Conservation (phyloP, 64 coral and sea anemone genomes). For the Montipora efflorescens region DNA sequence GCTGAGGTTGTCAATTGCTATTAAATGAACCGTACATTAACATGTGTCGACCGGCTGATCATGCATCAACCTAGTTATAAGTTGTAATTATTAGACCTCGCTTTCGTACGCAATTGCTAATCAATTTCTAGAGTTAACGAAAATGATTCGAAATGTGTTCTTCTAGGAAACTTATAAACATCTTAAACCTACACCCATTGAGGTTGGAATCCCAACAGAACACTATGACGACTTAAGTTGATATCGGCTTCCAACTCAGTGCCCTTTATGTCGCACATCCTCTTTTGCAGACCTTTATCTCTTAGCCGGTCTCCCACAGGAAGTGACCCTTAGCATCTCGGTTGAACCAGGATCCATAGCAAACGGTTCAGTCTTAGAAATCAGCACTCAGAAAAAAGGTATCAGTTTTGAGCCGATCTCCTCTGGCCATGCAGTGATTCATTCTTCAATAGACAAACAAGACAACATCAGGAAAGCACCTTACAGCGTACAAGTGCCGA, state of each 20-base stretch:
- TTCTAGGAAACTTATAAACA: too few species aligned
- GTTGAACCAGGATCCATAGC: conserved; percentile 90
- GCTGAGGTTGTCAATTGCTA: too few species aligned
- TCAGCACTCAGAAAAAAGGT: conserved; percentile 71
- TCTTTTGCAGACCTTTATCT: conserved; percentile 71
- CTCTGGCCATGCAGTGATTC: conserved; percentile 30
- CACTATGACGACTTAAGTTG: background rate
- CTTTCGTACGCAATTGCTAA: too few species aligned
- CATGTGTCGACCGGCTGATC: too few species aligned
- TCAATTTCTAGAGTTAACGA: too few species aligned
- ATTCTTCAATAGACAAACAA: conserved; percentile 73
- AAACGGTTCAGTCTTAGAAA: conserved; percentile 81
- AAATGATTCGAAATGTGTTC: too few species aligned
- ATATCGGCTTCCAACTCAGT: background rate
- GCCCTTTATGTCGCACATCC: background rate
- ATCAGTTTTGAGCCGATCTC: conserved; percentile 67
- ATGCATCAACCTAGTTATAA: too few species aligned
- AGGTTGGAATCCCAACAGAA: background rate
- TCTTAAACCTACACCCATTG: too few species aligned
- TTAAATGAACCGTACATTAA: too few species aligned
- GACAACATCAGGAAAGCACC: conserved; percentile 38
- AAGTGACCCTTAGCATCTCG: conserved; percentile 70
- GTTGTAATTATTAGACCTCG: too few species aligned
- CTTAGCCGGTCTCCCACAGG: conserved; percentile 81
- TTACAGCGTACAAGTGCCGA: conserved; percentile 62